A percentile compares a stretch with the other conserved stretches of the same genome.
Conservation (phyloP, 2,888 invertebrate genomes). For the Drosophila ezoana region DNA sequence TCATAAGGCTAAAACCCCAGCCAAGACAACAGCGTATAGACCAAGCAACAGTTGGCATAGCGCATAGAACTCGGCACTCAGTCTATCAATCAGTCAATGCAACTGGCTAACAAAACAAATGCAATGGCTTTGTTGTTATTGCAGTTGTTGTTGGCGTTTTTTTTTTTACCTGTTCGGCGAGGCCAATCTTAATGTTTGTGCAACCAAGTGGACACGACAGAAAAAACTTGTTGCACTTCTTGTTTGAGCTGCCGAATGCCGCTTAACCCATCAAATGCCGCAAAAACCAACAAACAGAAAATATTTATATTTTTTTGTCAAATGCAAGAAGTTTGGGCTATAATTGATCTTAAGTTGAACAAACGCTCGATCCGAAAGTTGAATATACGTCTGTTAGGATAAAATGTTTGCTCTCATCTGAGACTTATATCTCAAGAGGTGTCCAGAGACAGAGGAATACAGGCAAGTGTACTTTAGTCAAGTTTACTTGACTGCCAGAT, state of each 20-base stretch:
- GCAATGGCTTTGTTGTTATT: constrained; percentile 50
- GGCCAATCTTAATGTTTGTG: constrained; percentile 64
- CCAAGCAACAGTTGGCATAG: constrained; percentile 20
- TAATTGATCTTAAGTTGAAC: constrained; percentile 24
- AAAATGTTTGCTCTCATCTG: constrained; percentile 19
- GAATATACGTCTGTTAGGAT: background rate
- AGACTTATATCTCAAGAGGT: constrained; percentile 16
- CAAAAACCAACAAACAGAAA: constrained; percentile 33
- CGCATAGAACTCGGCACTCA: constrained; percentile 45
- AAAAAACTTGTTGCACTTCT: constrained; percentile 56
- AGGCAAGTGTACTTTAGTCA: constrained; percentile 24
- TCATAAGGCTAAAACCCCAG: constrained; percentile 64
- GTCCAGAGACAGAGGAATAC: constrained; percentile 17
- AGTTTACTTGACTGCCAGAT: constrained; percentile 30
- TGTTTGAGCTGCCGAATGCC: constrained; percentile 63
- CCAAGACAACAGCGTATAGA: constrained; percentile 11
- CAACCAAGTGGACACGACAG: constrained; percentile 49
- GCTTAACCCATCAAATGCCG: constrained; percentile 63
- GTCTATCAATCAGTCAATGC: constrained; percentile 76
- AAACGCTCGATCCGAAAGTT: constrained; percentile 12
- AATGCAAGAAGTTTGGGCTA: constrained; percentile 27
- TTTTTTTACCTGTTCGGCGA: constrained; percentile 34
- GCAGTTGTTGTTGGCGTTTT: constrained; percentile 21
- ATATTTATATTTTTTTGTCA: constrained; percentile 23
- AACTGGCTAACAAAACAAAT: constrained; percentile 68